Base-by-base conservation (phyloP, 2,797 vertebrate species). In the Megaceryle alcyon region DNA sequence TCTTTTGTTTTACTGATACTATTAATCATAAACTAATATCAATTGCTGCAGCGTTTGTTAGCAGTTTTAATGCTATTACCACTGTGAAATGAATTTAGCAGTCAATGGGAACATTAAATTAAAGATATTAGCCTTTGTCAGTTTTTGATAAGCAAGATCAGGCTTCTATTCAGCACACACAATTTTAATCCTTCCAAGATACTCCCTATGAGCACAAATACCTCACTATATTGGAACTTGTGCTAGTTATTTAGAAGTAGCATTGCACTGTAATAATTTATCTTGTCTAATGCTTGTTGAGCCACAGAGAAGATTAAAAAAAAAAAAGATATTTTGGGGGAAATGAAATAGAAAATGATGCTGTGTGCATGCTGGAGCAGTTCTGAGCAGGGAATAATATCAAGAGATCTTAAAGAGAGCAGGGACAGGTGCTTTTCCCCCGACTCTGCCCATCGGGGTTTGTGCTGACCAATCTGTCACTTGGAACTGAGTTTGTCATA, bases 401-500 rank as follows among this genome's bases (percentile, higher is more conserved):
- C 3, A 22, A 88, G 59, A 35, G 26, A 51, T 94, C 51, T 56
- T 54, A 82, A 86, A 64, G 4, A 79, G 77, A 48, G 16, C 66
- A 79, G 66, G 13, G 54, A 83, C 53, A 95, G 71, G 63, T 92
- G 65, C 8, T 83, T 90, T 86, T 83, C 33, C 18, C n/a, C 33
- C 61, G 44, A 43, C 43, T 82, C 13, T 71, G 31, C 19, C 46
- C 16, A 4, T 14, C 0, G 0, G 22, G 31, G 44, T 82, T 86
- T 88, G 43, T 39, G 22, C 29, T 92, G 41, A 60, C 66, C 75
- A 44, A 0, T 90, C 83, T 88, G 76, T 85, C 77, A 59, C 68
- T 90, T 78, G 88, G 80, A 79, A 78, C 82, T 3, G 6, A 75
- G 81, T 71, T 90, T 95, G 43, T 95, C 75, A 16, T 54, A 93